Evolutionary conservation across 2,888 invertebrate species (phyloP).

Genomic region (Sepiola atlantica): DNA sequence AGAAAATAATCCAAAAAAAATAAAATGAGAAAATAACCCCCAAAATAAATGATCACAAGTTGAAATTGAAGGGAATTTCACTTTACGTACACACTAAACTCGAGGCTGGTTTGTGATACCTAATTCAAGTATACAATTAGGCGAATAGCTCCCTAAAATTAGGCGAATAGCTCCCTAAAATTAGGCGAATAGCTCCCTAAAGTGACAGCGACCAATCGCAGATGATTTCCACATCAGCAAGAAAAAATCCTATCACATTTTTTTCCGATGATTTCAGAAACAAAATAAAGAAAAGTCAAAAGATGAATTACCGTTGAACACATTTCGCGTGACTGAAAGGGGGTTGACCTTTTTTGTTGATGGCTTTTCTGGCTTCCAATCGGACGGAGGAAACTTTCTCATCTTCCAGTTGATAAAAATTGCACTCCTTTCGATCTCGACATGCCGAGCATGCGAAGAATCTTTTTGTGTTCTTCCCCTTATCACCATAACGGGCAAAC

Average conservation of each 20-base stretch:
- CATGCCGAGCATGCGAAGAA: constrained; percentile 90
- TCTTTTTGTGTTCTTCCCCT: constrained; percentile 59
- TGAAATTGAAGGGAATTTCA: no score
- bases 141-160: no score
- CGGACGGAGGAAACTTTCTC: constrained; percentile 76
- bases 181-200: no score
- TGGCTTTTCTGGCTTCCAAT: constrained; percentile 76
- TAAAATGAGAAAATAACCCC: no score
- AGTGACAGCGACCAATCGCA: no score
- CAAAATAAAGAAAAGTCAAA: background rate
- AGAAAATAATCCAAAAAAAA: no score
- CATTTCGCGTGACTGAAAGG: constrained; percentile 51
- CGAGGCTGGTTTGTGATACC: no score
- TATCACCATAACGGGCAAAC: constrained; percentile 58
- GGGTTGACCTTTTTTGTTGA: constrained; percentile 47
- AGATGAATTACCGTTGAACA: constrained; percentile 54
- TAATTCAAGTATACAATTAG: no score
- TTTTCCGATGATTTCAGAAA: background rate
- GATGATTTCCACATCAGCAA: no score
- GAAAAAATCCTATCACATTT: background rate
- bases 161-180: no score
- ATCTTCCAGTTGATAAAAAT: constrained; percentile 80
- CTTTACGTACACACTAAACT: no score
- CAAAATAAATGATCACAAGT: no score
- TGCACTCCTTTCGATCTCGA: constrained; percentile 85